phyloP scores from a whole-genome alignment of 2,113 vertebrate species.

The Pelodiscus sinensis region DNA sequence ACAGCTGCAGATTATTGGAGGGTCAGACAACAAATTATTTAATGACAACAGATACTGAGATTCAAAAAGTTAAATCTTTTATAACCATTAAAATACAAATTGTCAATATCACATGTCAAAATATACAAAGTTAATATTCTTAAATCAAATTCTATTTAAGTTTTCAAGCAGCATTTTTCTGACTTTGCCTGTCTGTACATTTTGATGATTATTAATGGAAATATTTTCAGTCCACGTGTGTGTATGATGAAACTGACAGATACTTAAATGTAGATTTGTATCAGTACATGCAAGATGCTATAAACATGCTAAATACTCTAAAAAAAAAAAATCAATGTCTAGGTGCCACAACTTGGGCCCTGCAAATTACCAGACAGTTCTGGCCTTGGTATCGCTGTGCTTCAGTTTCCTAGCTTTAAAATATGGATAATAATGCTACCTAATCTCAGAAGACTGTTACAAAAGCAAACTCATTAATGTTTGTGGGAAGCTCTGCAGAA shows the following conservation, averaged over 20 bases:
- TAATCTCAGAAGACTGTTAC: neutral
- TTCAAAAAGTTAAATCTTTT: neutral
- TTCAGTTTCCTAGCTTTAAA: neutral
- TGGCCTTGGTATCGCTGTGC: neutral
- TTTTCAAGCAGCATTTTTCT: neutral
- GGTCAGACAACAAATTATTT: neutral
- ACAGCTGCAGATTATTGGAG: neutral
- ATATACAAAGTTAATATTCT: neutral
- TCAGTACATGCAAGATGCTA: neutral
- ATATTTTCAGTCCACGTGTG: neutral
- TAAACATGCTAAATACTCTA: neutral
- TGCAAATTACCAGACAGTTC: neutral
- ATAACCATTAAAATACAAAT: neutral
- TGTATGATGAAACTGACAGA: neutral
- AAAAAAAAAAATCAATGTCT: neutral
- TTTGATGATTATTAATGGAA: neutral
- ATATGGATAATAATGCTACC: neutral
- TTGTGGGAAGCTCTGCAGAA: neutral
- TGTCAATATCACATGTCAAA: neutral
- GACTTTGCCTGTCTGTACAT: neutral
- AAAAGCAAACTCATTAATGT: neutral
- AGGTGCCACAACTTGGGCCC: neutral
- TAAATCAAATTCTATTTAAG: neutral
- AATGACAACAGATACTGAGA: neutral
- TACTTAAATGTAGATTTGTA: neutral